Percentiles rank a stretch among this genome's conserved stretches.
phyloP scores from a whole-genome alignment of 2,888 invertebrate species.

The Lasioglossum calceatum region DNA sequence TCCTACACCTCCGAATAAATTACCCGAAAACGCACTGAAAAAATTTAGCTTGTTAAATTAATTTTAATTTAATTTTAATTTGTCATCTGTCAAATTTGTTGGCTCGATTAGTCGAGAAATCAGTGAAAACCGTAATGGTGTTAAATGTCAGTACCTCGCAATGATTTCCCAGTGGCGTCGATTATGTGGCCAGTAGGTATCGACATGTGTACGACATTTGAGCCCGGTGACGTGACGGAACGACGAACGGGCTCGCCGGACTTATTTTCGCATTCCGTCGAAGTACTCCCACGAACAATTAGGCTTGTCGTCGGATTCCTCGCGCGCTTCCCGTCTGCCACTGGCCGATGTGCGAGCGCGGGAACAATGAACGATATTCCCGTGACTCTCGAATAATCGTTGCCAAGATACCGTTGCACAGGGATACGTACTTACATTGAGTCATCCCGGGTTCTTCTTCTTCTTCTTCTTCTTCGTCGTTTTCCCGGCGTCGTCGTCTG shows the following conservation, averaged over 20 bases:
- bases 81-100: not conserved
- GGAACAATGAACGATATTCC: slow-evolving; percentile 49
- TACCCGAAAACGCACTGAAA: too few species aligned
- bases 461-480: not conserved
- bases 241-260: slow-evolving; percentile 42
- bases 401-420: slow-evolving; percentile 7
- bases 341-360: slow-evolving; percentile 49
- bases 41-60: too few species aligned
- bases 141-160: not conserved
- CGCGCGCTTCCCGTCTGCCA: slow-evolving; percentile 54
- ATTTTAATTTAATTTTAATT: not conserved
- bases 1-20: too few species aligned
- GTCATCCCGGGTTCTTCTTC: not conserved
- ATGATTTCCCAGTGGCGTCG: not conserved
- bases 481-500: not conserved
- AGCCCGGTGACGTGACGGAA: slow-evolving; percentile 48
- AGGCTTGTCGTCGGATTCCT: slow-evolving; percentile 65
- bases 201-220: slow-evolving; percentile 70
- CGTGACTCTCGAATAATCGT: slow-evolving; percentile 45
- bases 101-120: not conserved
- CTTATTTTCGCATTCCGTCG: slow-evolving; percentile 75
- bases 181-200: slow-evolving; percentile 11
- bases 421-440: not conserved
- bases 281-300: slow-evolving; percentile 67
- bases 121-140: not conserved